phyloP scores from a whole-genome alignment of 2,888 invertebrate genomes.

The Lasioglossum pauxillum region DNA sequence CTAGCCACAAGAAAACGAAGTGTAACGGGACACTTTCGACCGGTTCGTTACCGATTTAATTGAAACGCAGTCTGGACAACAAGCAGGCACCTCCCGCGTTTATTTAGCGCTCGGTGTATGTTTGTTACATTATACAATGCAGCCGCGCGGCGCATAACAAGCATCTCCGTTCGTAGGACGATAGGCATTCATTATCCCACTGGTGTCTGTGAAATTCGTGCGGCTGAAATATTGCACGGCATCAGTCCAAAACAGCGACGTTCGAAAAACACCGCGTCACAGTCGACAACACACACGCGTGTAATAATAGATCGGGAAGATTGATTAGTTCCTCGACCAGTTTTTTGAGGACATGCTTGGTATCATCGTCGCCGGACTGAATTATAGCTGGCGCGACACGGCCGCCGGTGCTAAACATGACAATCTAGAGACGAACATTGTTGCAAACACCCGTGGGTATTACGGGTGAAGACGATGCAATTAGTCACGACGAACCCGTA shows the following conservation, averaged over 20 bases:
- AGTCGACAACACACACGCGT: neutral
- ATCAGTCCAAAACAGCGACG: slow-evolving; percentile 48
- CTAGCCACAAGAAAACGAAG: neutral
- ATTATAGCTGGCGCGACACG: neutral
- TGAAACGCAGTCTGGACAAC: neutral
- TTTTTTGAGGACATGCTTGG: neutral
- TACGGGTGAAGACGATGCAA: neutral
- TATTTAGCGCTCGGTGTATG: slow-evolving; percentile 12
- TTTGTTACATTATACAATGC: slow-evolving; percentile 23
- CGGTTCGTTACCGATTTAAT: neutral
- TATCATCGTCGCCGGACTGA: neutral
- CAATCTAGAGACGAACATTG: neutral
- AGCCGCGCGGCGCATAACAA: neutral
- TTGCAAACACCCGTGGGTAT: neutral
- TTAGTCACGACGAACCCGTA: slow-evolving; percentile 15
- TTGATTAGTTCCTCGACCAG: slow-evolving; percentile 34
- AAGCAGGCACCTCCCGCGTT: neutral
- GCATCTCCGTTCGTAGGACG: neutral
- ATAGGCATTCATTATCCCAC: slow-evolving; percentile 37
- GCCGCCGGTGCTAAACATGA: neutral
- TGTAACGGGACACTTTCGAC: neutral
- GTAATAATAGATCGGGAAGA: slow-evolving; percentile 48
- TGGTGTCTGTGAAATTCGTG: slow-evolving; percentile 34
- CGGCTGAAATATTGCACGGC: slow-evolving; percentile 49
- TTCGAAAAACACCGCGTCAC: slow-evolving; percentile 36